phyloP scores from a whole-genome alignment of 37 sponge, comb jelly and placozoan species.

The Beroe ovata region DNA sequence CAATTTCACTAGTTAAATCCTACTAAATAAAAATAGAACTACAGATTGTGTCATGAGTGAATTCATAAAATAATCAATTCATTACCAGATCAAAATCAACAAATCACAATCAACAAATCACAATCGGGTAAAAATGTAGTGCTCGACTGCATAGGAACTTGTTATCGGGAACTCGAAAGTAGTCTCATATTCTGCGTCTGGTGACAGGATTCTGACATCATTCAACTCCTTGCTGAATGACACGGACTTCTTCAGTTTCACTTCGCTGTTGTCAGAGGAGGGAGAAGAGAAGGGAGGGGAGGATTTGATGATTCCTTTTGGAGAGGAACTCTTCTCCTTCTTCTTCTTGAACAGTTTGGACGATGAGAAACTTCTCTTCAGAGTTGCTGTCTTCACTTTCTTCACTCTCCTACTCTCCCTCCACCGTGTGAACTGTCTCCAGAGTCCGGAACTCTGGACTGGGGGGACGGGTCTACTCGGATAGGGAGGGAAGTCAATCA shows the following conservation, averaged over 20 bases:
- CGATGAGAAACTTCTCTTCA: not conserved
- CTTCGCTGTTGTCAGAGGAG: not conserved
- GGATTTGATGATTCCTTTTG: not conserved
- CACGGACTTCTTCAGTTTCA: not conserved
- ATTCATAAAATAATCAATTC: no score
- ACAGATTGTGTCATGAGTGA: no score
- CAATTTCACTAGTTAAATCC: no score
- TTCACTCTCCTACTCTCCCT: not conserved
- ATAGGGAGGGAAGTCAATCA: not conserved
- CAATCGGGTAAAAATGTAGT: not conserved
- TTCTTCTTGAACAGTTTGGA: not conserved
- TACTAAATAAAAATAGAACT: not conserved
- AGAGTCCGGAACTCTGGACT: not conserved
- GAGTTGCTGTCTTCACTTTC: not conserved
- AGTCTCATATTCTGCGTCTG: not conserved
- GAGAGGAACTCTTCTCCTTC: not conserved
- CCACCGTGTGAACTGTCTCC: not conserved
- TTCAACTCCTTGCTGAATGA: not conserved
- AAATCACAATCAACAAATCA: not conserved
- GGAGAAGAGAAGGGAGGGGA: not conserved
- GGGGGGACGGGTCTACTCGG: not conserved
- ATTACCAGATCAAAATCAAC: no score
- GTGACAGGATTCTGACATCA: not conserved
- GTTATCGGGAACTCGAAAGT: not conserved
- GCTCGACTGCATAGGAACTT: not conserved